Base-by-base conservation (phyloP, 2,113 vertebrate genomes). In the Xenopus tropicalis region DNA sequence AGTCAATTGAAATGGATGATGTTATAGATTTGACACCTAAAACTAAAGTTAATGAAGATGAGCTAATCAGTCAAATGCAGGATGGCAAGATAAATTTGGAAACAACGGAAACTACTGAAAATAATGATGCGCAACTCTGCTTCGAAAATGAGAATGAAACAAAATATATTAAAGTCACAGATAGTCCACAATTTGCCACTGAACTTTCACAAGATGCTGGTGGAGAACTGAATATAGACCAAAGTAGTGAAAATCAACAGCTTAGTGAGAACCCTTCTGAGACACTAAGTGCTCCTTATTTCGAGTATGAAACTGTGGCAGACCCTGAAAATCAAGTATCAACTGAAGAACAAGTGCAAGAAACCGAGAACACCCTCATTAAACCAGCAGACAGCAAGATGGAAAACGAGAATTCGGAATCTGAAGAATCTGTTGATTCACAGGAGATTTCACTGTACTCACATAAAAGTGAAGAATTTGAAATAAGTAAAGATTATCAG, bases 401-500 rank as follows among this genome's bases (percentile, higher is more conserved):
- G 7, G 57, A 48, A 12, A 43, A 69, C 19, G 63, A 70, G 1
- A 16, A 23, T 54, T 73, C 66, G 0, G 77, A 57, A n/a, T 70
- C 75, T 0, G 72, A 76, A 51, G 69, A 70, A 0, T 72, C 66
- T n/a, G 23, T 69, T 3, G 61, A 67, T 21, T 70, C 62, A 25
- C 59, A 63, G 12, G 74, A 73, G 0, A n/a, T 62, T 11, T 25
- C 70, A 46, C 70, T 65, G 5, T 70, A 58, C 10, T 29, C 9
- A 0, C 46, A 59, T 12, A 48, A 16, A 1, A 29, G 0, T 1
- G 61, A 72, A 0, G 69, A 73, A 0, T 0, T 0, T 0, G 77
- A 61, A 57, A 43, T 0, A 0, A 43, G 71, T 63, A 65, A 61
- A 14, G 66, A 17, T 1, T 24, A 80, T 25, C 80, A 81, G 19